These are phyloP conservation scores for Vanessa cardui DNA, from an alignment of 2,888 invertebrate species.

Conservation along the genomic window DNA sequence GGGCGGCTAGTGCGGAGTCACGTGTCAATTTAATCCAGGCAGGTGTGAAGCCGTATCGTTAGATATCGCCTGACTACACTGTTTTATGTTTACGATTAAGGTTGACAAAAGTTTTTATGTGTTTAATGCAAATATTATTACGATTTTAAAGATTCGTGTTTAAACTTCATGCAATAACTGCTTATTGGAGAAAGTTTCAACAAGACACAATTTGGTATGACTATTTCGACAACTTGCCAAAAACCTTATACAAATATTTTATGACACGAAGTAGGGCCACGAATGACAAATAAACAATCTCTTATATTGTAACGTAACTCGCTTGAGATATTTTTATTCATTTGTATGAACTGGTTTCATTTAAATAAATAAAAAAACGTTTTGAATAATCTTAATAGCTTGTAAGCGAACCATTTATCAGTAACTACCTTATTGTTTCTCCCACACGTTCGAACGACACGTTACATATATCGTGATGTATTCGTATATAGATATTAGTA, in stretches of 20 bases:
- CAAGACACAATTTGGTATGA: neutral
- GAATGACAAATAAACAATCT: neutral
- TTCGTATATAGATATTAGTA: conserved; percentile 53
- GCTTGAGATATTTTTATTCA: no score
- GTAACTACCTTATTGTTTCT: neutral
- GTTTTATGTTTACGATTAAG: conserved; percentile 1
- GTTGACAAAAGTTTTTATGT: conserved; percentile 9
- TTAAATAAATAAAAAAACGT: no score
- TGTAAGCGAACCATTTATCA: neutral
- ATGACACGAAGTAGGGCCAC: neutral
- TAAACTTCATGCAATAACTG: neutral
- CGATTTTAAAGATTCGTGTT: conserved; percentile 6
- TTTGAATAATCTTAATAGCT: neutral
- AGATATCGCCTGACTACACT: conserved; percentile 6
- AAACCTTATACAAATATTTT: neutral
- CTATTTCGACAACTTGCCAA: neutral
- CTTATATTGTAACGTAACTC: no score
- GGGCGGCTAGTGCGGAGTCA: conserved; percentile 20
- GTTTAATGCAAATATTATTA: conserved; percentile 1
- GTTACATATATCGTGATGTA: conserved; percentile 2
- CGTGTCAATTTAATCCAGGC: conserved; percentile 17
- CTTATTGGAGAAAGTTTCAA: conserved; percentile 1
- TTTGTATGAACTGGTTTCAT: no score
- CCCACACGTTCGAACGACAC: conserved; percentile 12
- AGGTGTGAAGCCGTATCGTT: conserved; percentile 24